Evolutionary conservation across 2,113 vertebrate species (phyloP).

Genomic region (Hippocampus barbouri): DNA sequence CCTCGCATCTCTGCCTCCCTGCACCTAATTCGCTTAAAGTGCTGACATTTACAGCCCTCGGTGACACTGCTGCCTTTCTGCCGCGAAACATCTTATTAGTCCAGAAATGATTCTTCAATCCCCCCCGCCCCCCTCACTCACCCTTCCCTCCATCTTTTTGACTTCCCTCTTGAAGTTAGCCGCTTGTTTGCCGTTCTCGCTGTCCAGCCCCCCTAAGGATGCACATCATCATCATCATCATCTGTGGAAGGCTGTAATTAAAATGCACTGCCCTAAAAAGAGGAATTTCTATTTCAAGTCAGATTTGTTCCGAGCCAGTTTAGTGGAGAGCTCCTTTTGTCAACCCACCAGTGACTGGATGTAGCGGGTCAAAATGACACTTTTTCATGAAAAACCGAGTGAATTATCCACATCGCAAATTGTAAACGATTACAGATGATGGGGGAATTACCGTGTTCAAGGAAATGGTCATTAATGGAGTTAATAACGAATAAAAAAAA

Average conservation of each 20-base stretch:
- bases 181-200: neutral
- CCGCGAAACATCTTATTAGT: constrained; percentile 56
- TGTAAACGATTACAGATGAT: neutral
- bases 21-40: constrained; percentile 58
- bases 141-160: constrained; percentile 9
- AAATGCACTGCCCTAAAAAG: constrained; percentile 6
- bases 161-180: constrained; percentile 15
- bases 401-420: neutral
- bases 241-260: neutral
- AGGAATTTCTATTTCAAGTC: constrained; percentile 1
- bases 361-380: neutral
- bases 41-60: constrained; percentile 60
- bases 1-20: constrained; percentile 27
- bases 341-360: neutral
- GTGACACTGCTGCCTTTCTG: constrained; percentile 37
- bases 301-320: neutral
- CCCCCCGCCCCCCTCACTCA: neutral
- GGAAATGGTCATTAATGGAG: neutral
- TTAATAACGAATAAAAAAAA: neutral
- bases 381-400: neutral
- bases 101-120: constrained; percentile 28
- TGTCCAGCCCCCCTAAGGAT: neutral
- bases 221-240: neutral
- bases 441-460: neutral
- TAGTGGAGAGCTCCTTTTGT: neutral